Evolutionary conservation across 2,888 invertebrate species (phyloP), one percentile per base, ranked within the genome.

Genomic region (Tetramorium bicarinatum): DNA sequence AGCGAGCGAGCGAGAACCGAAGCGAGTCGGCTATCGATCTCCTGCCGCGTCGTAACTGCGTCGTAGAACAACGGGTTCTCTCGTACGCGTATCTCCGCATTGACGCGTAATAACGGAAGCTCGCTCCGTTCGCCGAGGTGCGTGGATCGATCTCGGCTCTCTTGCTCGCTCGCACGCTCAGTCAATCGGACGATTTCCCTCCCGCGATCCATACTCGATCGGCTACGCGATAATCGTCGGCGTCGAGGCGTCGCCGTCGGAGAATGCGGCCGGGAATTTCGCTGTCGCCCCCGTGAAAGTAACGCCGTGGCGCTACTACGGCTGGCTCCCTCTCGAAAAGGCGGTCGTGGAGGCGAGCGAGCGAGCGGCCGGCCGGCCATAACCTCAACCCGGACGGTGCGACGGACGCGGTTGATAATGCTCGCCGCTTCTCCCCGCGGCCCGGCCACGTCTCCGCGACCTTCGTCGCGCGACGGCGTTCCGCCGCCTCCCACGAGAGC

Each of bases 51-150:
- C 79, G 85, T 88, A 13, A 89, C 90, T 92, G 90, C 93, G 93
- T 89, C 93, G 93, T 91, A 93, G 92, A 92, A 92, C 87, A 85
- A 85, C 47, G 64, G 47, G 29, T 34, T 34, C 29, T 34, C 72
- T 85, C 80, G 61, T 66, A 52, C 71, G 72, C 84, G 87, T 69
- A 76, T 77, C 80, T 77, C 88, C 85, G 90, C 89, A 89, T 90
- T 88, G 91, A 86, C 90, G 88, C 87, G 64, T 59, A 54, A 67
- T 66, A 47, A 11, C n/a, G 21, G 11, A n/a, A 8, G 34, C 9
- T 34, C 49, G 9, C 8, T 66, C 6, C 15, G 44, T 62, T 34
- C 49, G n/a, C 15, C 69, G 34, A n/a, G n/a, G 8, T n/a, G 49
- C 49, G 49, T 49, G 49, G 15, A 69, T 69, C 49, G 69, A 69